Base-by-base conservation (phyloP, 2,888 invertebrate species). In the Platerodrilus igneus region DNA sequence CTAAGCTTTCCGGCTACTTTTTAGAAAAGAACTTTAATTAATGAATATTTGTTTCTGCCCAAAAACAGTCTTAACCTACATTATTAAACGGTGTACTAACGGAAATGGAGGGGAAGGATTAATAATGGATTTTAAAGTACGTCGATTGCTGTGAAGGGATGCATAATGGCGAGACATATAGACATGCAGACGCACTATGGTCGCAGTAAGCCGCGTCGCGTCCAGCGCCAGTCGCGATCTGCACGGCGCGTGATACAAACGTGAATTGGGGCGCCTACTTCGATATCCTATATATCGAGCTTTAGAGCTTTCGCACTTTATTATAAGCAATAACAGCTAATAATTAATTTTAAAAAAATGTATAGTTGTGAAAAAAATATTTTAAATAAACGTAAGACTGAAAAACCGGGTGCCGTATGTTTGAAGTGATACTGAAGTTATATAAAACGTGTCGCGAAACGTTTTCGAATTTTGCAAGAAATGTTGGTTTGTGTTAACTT, bases 191-290 rank as follows among this genome's bases (percentile, higher is more conserved):
- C 42, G 37, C 44, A 35, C 37, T 43, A 34, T 30, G 37, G 30
- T 29, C 37, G 35, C 36, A 39, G 39, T 18, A 45, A 23, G 37
- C 32, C 25, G 37, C 36, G 40, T 37, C 37, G 39, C 44, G 44
- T 39, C 37, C 38, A 35, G 35, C 26, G 42, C 36, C 46, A 53
- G 53, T 53, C 41, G 53, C 50, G 48, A 50, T 51, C 48, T 45
- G 50, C 50, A 50, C 51, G 51, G 44, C 53, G 51, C 49, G 44
- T 44, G 48, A 43, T 44, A 37, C 49, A 48, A 48, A 52, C 47
- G 47, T 41, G 45, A 37, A 38, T 34, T 31, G 31, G 34, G 39
- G 43, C 40, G 33, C 46, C 37, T 35, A 19, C 34, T 34, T 40
- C 27, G 29, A 28, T 27, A 39, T 34, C 30, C 30, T n/a, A n/a